Conservation (phyloP, 30 jellyfish, hydroid and myxozoan genomes). For the Sanderia malayensis region DNA sequence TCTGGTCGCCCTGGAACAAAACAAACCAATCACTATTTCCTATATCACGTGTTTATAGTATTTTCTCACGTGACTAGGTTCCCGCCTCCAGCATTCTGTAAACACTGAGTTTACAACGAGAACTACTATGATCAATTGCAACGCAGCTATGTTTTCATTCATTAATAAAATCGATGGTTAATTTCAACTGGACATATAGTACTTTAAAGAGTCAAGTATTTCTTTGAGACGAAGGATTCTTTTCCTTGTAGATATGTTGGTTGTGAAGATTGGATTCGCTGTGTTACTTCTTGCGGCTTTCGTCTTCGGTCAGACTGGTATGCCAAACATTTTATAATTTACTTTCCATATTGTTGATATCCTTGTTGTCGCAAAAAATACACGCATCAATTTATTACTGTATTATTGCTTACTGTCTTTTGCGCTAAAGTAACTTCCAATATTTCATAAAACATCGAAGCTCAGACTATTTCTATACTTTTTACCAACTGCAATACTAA, state of each 20-base stretch:
- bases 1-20: too few species aligned
- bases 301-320: constrained; percentile 2
- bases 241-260: background rate
- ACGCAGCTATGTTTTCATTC: too few species aligned
- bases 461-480: background rate
- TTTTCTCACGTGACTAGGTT: constrained; percentile 5
- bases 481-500: background rate
- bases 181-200: too few species aligned
- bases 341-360: too few species aligned
- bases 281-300: background rate
- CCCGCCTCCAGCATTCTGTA: constrained; percentile 10
- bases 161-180: too few species aligned
- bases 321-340: background rate
- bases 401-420: background rate
- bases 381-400: background rate
- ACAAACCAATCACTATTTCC: background rate
- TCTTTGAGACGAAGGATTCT: background rate
- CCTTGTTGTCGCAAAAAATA: background rate
- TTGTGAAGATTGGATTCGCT: background rate
- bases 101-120: constrained; percentile 5
- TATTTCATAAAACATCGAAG: background rate
- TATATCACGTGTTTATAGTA: background rate
- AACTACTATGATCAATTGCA: too few species aligned
- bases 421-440: background rate
- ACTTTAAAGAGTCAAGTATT: background rate